Base-by-base conservation (phyloP, 2,888 invertebrate genomes). In the Protophormia terraenovae region DNA sequence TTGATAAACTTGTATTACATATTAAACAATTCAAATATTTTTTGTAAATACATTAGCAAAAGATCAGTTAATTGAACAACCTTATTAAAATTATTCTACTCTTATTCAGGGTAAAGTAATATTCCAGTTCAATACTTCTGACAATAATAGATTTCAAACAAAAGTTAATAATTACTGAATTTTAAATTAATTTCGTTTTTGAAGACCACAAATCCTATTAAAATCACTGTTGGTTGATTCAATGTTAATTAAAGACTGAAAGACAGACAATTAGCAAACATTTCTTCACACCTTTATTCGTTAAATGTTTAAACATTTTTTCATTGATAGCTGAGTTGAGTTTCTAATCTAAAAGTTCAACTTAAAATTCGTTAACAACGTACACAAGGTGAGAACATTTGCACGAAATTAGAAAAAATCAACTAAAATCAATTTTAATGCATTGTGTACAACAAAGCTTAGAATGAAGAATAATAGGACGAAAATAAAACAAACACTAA, bases 401-500 rank as follows among this genome's bases (percentile, higher is more conserved):
- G 10, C 45, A 41, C 29, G 45, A 14, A 29, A 58, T 69, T 55
- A 19, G 55, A 16, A 38, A 71, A 32, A 75, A 35, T 75, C 50
- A 35, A 50, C 47, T 50, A 24, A 4, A 66, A 77, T 77, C 32
- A 77, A 67, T 45, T 41, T 35, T 53, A 19, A 27, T 24, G 53
- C 12, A 62, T 45, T 64, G 14, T 64, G 19, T 29, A 1, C 8
- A n/a, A n/a, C n/a, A 64, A 60, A 10, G 38, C 64, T 75, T 19
- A 50, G 24, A 50, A 22, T 7, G 6, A 55, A 27, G 27, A 55
- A 27, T 55, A 47, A 47, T 47, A 47, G 47, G 19, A 47, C 8
- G 19, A 47, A 47, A 41, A 41, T n/a, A 16, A 66, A 66, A 19
- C 7, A 32, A 14, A 14, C 50, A 53, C 12, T 41, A 22, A 76